Evolutionary conservation across 2,797 vertebrate species (phyloP), one percentile per base, ranked within the genome.

Genomic region (Zenarchopterus dispar): DNA sequence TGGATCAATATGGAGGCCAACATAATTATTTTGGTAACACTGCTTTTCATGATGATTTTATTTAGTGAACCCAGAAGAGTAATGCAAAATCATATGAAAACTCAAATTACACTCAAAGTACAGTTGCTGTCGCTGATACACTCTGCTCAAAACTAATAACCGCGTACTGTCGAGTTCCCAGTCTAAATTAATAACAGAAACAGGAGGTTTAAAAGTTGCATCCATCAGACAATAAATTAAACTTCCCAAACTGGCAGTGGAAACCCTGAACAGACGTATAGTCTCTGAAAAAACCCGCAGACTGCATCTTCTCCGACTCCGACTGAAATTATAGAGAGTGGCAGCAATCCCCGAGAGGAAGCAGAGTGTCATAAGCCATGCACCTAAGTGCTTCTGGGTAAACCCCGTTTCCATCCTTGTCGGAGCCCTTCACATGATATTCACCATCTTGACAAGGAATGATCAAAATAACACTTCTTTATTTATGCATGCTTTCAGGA

Each of bases 271-370:
- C 73, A 73, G 70, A 84, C 82, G 72, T 68, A 55, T 41, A 83
- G 78, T 84, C 84, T 84, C 61, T 63, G 44, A 55, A 26, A 51
- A 85, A 84, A 70, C 77, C 77, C 82, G 65, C 81, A 77, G 55
- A 70, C 31, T 75, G 89, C 87, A 82, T 74, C 88, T 86, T 81
- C 84, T 77, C 85, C 57, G 81, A 93, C 81, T 39, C 11, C n/a
- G n/a, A n/a, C n/a, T 39, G 36, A 89, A 91, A 93, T 94, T 84
- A 90, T 84, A 74, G 70, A 86, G 69, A 89, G 77, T 88, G 89
- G 85, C 63, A 73, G 70, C 70, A 72, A 78, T 56, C 51, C 90
- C 90, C 91, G 45, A 0, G 44, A 87, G 89, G 62, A 75, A 23
- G 23, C 48, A 16, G 60, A 69, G 73, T 75, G 88, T 85, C 82